Evolutionary conservation across 2,797 vertebrate genomes (phyloP), one percentile per base, ranked within the genome.

Genomic region (Synanceia verrucosa): DNA sequence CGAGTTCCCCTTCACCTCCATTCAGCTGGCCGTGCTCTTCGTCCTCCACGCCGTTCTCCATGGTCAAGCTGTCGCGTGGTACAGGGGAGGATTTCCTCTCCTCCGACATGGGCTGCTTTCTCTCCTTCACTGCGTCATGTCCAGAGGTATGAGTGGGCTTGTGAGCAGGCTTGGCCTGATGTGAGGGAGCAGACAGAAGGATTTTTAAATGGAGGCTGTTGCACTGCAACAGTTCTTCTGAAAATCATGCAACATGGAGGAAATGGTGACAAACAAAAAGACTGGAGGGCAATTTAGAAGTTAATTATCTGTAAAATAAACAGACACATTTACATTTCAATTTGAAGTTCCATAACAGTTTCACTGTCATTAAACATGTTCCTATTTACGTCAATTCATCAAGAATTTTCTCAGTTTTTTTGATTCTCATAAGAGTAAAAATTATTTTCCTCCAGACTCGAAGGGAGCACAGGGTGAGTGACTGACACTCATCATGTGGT

Each of bases 21-120:
- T 96, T 96, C 90, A 96, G 92, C 91, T 95, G 94, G 87, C 94
- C 93, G 60, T 91, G 89, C 69, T 93, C 94, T 85, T 93, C 91
- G 83, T 93, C 95, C 89, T 95, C 95, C 82, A 95, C 89, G 83
- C 97, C 96, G 1, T 97, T 97, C 89, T 97, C 96, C 37, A 94
- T 83, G 83, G 95, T 87, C 55, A 94, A 94, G 89, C 91, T 90
- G 76, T 96, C 94, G 61, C 94, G 91, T 83, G 94, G 93, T 79
- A 93, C 83, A 21, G 90, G 67, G 39, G 93, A 94, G 57, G 95
- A 91, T 86, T 94, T 95, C 68, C 88, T 89, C 79, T 95, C 95
- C 90, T 95, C 94, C 5, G 91, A 91, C 84, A 94, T 94, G 68
- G 94, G 91, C 51, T 85, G 81, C 91, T 94, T 96, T 89, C 94